Evolutionary conservation across 2,113 vertebrate genomes (phyloP), one percentile per base, ranked within the genome.

Genomic region (Lanius ludovicianus): DNA sequence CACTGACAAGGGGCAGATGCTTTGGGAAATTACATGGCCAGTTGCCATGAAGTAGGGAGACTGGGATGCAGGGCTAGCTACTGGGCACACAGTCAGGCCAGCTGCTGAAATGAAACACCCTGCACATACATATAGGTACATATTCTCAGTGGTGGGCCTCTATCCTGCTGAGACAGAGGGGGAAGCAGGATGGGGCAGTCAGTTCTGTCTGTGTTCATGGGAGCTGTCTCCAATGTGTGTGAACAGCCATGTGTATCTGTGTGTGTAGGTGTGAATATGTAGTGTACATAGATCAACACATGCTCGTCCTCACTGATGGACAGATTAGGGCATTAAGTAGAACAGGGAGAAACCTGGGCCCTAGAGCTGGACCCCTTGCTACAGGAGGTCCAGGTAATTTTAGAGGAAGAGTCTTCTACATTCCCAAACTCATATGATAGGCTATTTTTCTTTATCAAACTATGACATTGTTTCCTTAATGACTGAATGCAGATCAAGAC

Each of bases 121-220:
- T 42, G 15, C 23, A 27, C 7, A 2, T 16, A 22, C 1, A 1
- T 59, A 6, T 4, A 24, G 33, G 12, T 33, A 16, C 9, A 11
- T 35, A n/a, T 60, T 15, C 37, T 73, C 24, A 39, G 17, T 5
- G 23, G 7, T 4, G 15, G 42, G 28, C 8, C 9, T 35, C 15
- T 9, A 13, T 28, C 24, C 47, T 73, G 33, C 49, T 73, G 21
- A 63, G 25, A 30, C 37, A 68, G 65, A 77, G n/a, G 15, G 18
- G 13, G 11, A 52, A 56, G 21, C 9, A 28, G 25, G 18, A 28
- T 24, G 41, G 78, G 11, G 19, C 28, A 23, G 6, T 9, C 15
- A 7, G 15, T 31, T 12, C 21, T 27, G 19, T 20, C 12, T 53
- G 12, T 62, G 24, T 16, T 52, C 19, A 19, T 24, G 18, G 24